Evolutionary conservation across 2,888 invertebrate genomes (phyloP), one percentile per base, ranked within the genome.

Genomic region (Leistus spinibarbis): DNA sequence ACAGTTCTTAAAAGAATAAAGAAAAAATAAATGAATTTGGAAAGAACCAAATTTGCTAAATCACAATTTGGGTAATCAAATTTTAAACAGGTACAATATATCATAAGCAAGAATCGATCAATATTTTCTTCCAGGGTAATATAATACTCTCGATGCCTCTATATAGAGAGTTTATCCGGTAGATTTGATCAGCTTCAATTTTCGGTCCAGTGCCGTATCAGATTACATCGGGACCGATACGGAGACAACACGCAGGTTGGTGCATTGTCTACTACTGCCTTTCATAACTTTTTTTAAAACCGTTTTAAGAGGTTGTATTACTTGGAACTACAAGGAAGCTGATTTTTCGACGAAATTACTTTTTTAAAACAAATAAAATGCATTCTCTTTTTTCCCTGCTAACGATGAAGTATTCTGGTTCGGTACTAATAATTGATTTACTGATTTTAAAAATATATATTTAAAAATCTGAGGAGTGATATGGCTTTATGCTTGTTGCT

Each of bases 171-270:
- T 74, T 75, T 75, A 75, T 75, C 69, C 75, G 54, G 63, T 75
- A 75, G 75, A 75, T 75, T 75, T 75, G 75, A 75, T 75, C 75
- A 64, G 75, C 24, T 54, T 54, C 57, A 63, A 63, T 67, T 74
- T 67, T 60, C n/a, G 60, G 60, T 60, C 60, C 60, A 60, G 60
- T 5, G 60, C 60, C 60, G 60, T 60, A 60, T 60, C 60, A 60
- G 20, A 22, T 60, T 60, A 60, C 60, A 10, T 19, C 20, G 60
- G 10, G 60, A 60, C 22, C n/a, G 19, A 60, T 20, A 60, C 20
- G 22, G 4, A 60, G 17, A 19, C 13, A 60, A 57, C 17, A 10
- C 60, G 60, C 56, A 7, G 16, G 60, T 19, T 60, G 22, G 60
- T 1, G 17, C 17, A 60, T 60, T 60, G 60, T 60, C 22, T 17